Conservation (phyloP, 2,888 invertebrate genomes). For the Ennomos quercinarius region DNA sequence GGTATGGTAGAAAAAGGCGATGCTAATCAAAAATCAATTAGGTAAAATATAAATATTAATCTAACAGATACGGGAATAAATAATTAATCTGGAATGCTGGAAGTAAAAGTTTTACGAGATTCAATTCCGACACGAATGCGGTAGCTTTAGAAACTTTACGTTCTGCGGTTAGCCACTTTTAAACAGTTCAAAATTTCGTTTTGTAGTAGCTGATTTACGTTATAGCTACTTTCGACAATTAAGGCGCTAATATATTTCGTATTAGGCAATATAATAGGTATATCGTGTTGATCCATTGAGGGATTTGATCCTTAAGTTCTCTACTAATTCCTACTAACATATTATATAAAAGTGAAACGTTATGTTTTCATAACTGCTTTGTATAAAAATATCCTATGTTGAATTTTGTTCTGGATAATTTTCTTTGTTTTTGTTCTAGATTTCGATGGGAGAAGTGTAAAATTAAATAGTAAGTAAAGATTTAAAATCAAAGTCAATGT, state of each 20-base stretch:
- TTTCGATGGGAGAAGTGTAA: too few relatives aligned
- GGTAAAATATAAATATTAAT: slow-evolving; percentile 22
- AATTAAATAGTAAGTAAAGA: too few relatives aligned
- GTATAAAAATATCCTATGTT: too few relatives aligned
- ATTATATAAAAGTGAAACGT: too few relatives aligned
- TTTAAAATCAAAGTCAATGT: too few relatives aligned
- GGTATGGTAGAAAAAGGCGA: slow-evolving; percentile 3
- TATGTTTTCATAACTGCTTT: too few relatives aligned
- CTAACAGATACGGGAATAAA: slow-evolving; percentile 38
- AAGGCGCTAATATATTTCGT: neutral
- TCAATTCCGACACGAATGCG: slow-evolving; percentile 45
- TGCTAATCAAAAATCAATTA: slow-evolving; percentile 22
- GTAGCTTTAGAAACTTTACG: slow-evolving; percentile 52
- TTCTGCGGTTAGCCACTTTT: slow-evolving; percentile 55
- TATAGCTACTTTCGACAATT: neutral
- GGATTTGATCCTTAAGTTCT: too few relatives aligned
- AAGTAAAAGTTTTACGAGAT: slow-evolving; percentile 50
- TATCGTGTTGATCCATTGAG: too few relatives aligned
- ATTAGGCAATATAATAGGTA: too few relatives aligned
- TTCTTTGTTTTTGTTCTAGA: too few relatives aligned
- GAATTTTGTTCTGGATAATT: too few relatives aligned
- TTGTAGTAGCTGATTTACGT: slow-evolving; percentile 41
- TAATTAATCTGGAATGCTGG: slow-evolving; percentile 41
- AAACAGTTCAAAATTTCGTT: slow-evolving; percentile 56
- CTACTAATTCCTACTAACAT: too few relatives aligned